These are phyloP conservation scores for Ceraclea dissimilis DNA, from an alignment of 2,888 invertebrate species.

Conservation along the genomic window DNA sequence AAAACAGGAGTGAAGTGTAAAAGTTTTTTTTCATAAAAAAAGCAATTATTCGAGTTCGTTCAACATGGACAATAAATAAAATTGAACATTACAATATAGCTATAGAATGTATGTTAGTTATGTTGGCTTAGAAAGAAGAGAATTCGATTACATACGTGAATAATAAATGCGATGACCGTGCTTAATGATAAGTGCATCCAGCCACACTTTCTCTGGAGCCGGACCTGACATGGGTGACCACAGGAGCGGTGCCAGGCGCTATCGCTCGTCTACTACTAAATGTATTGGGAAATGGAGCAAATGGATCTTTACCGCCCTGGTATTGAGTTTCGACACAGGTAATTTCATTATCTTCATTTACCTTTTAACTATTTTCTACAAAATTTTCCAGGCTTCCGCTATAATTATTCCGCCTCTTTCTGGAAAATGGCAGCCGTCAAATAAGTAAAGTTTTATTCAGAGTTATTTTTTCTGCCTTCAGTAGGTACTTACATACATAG, in stretches of 20 bases:
- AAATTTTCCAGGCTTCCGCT: not conserved
- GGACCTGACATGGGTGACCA: conserved; percentile 1
- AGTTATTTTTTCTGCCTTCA: too few species aligned
- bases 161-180: not conserved
- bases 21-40: too few species aligned
- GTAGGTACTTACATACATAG: too few species aligned
- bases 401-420: too few species aligned
- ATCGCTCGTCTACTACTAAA: conserved; percentile 3
- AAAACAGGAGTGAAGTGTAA: too few species aligned
- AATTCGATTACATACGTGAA: not conserved
- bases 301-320: conserved; percentile 16
- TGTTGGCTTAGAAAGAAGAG: not conserved
- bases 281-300: conserved; percentile 10
- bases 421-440: too few species aligned
- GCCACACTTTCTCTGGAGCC: not conserved
- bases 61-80: too few species aligned
- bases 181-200: not conserved
- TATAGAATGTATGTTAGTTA: too few species aligned
- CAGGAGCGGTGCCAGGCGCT: not conserved
- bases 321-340: conserved; percentile 22
- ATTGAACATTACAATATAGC: too few species aligned
- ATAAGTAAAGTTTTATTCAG: too few species aligned
- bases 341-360: conserved; percentile 4
- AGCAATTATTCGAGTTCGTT: too few species aligned
- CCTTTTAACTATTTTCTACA: not conserved